Evolutionary conservation across 2,113 vertebrate genomes (phyloP).

Genomic region (Jacana jacana): DNA sequence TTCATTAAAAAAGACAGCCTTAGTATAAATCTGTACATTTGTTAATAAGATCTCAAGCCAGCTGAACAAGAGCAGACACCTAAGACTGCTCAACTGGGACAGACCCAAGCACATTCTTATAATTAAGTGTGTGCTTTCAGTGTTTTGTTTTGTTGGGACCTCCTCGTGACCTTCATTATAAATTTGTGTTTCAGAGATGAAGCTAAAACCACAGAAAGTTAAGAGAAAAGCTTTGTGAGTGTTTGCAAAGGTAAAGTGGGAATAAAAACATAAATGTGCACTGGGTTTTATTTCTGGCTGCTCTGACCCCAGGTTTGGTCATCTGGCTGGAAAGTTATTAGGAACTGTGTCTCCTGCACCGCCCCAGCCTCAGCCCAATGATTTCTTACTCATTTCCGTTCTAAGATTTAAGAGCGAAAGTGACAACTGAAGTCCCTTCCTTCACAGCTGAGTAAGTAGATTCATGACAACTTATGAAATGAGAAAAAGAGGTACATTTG

Average conservation of each 20-base stretch:
- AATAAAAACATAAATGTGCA: background rate
- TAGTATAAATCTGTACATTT: background rate
- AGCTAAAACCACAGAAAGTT: background rate
- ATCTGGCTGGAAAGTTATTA: background rate
- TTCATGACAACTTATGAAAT: background rate
- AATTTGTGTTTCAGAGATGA: background rate
- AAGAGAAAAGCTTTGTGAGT: background rate
- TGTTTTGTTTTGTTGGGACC: background rate
- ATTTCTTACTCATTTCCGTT: background rate
- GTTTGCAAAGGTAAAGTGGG: background rate
- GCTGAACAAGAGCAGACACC: background rate
- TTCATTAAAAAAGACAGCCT: background rate
- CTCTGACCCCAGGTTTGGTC: background rate
- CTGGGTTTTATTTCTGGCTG: background rate
- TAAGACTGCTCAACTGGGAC: background rate
- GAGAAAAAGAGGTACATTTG: background rate
- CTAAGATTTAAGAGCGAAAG: background rate
- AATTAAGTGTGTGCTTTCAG: background rate
- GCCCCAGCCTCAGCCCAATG: background rate
- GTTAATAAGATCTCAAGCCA: background rate
- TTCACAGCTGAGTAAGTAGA: background rate
- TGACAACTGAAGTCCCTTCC: background rate
- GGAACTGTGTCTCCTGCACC: background rate
- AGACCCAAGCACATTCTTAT: background rate
- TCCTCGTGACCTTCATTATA: background rate